phyloP scores from a whole-genome alignment of 2,113 vertebrate species.

The Pelecanus crispus region DNA sequence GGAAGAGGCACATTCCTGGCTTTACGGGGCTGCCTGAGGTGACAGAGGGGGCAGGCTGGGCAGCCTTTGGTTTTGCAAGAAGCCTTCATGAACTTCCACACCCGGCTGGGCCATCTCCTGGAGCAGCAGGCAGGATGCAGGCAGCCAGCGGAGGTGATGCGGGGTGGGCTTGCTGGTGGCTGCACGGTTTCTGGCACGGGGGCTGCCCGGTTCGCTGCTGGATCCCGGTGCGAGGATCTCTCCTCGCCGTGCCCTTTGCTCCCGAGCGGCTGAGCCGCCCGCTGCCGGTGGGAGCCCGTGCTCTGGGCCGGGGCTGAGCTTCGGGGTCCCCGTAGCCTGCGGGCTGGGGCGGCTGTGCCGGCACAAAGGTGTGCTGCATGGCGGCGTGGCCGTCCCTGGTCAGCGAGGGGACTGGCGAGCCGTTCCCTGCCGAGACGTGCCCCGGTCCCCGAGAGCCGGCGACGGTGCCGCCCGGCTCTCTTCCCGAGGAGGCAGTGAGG shows the following conservation, averaged over 20 bases:
- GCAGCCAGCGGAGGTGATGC: background rate
- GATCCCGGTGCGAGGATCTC: background rate
- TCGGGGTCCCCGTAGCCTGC: background rate
- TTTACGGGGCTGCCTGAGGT: background rate
- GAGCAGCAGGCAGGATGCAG: background rate
- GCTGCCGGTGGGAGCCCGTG: background rate
- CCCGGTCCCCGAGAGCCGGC: background rate
- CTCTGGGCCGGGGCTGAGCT: background rate
- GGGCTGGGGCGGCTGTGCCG: background rate
- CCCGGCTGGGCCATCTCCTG: accelerated
- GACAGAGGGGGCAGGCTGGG: background rate
- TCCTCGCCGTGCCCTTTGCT: background rate
- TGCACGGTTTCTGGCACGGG: background rate
- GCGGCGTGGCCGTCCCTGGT: accelerated
- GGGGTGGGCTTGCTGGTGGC: background rate
- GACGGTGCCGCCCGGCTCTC: background rate
- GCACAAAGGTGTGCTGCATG: background rate
- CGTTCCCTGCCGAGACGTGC: accelerated
- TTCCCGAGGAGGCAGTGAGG: background rate
- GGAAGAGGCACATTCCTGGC: background rate
- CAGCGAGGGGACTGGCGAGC: background rate
- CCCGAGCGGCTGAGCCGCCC: background rate
- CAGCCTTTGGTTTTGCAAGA: background rate
- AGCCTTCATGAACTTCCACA: background rate
- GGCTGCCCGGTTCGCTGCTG: background rate